Base-by-base conservation (phyloP, 2,113 vertebrate species). In the Mastomys coucha region DNA sequence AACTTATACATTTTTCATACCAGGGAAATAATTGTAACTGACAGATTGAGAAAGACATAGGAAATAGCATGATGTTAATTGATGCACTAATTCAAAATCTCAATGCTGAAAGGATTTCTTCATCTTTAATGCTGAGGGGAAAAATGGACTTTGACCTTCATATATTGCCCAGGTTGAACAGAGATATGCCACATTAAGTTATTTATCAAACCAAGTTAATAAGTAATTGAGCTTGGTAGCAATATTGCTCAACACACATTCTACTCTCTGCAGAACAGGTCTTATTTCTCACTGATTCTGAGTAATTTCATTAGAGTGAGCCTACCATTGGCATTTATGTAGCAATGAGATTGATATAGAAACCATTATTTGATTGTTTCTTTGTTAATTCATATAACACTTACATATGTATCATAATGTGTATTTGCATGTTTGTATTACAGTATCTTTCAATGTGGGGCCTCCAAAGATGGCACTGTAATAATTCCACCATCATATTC, bases 371-470 rank as follows among this genome's bases (percentile, higher is more conserved):
- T 98, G 24, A 89, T 84, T 87, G 65, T 58, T 11, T 69, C 17
- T 65, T 33, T 4, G 5, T 91, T 69, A 88, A 80, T 96, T 98
- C 58, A 82, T 96, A 97, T 96, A 93, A 96, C 87, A 95, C 33
- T 88, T 36, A 93, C 77, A 92, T 92, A 91, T 84, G 13, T 92
- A 93, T 10, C 2, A 28, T 76, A 96, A 95, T 86, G 88, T 53
- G 1, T 94, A 56, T 20, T 97, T 89, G 76, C 63, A 98, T 97
- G 78, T 96, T 96, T 97, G 97, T 92, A 91, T 98, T 98, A 96
- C 75, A 31, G 92, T 91, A 92, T 97, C 67, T 20, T 63, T 94
- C 93, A 96, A 24, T 67, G 20, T 17, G 80, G 89, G 42, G 89
- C 96, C 93, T 98, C 72, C 92, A 88, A 98, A 96, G 96, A 95